These are phyloP conservation scores for Bufotes viridis DNA, from an alignment of 2,797 vertebrate genomes.

Conservation along the genomic window DNA sequence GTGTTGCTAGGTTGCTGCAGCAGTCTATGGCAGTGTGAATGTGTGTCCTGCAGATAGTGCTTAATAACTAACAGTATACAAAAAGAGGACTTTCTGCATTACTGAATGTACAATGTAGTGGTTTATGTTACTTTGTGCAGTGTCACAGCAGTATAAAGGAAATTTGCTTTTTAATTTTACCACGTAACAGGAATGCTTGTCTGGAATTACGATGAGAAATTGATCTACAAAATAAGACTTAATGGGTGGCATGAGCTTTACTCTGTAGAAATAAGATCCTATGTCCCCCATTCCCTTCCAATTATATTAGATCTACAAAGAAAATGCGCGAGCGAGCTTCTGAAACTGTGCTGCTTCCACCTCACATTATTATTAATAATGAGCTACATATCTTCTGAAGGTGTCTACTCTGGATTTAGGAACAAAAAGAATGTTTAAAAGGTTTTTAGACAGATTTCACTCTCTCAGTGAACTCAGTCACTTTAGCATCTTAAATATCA, in stretches of 20 bases:
- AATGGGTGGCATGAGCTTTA: constrained; percentile 23
- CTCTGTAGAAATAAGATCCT: not conserved
- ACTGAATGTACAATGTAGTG: not conserved
- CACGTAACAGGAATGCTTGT: not conserved
- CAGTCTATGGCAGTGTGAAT: not conserved
- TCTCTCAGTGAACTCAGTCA: constrained; percentile 43
- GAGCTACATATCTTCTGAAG: constrained; percentile 46
- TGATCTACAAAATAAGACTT: not conserved
- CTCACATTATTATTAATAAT: constrained; percentile 52
- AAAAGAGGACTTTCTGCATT: not conserved
- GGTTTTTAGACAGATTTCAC: constrained; percentile 41
- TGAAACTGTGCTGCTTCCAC: constrained; percentile 25
- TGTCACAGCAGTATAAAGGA: not conserved
- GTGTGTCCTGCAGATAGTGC: constrained; percentile 19
- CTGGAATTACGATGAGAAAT: not conserved
- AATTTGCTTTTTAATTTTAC: not conserved
- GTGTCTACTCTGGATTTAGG: constrained; percentile 30
- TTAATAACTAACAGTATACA: not conserved
- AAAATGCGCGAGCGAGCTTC: not conserved
- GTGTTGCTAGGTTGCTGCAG: not conserved
- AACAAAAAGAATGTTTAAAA: constrained; percentile 33
- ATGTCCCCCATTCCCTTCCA: constrained; percentile 22
- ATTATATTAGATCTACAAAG: constrained; percentile 32
- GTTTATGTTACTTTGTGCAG: not conserved
- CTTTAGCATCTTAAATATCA: constrained; percentile 56